Evolutionary conservation across 2,113 vertebrate genomes (phyloP).

Genomic region (Actenoides lindsayi): DNA sequence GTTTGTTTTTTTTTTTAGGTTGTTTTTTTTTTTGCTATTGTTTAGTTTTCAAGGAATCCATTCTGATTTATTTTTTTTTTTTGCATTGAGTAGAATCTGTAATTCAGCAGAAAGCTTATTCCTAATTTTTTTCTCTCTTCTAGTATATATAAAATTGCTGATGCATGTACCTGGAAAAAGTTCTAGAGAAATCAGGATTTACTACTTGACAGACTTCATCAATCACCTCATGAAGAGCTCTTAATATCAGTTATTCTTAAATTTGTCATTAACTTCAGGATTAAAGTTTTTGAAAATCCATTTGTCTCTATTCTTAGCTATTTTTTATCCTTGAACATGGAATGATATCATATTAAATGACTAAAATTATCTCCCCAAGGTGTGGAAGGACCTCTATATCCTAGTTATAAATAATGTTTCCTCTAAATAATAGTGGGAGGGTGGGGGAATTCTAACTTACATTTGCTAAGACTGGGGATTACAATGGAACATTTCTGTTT

Average conservation of each 20-base stretch:
- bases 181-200: neutral
- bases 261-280: slow-evolving; percentile 29
- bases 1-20: no score
- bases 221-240: slow-evolving; percentile 12
- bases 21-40: neutral
- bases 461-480: neutral
- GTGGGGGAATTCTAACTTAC: neutral
- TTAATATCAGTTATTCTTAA: slow-evolving; percentile 45
- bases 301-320: slow-evolving; percentile 35
- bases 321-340: neutral
- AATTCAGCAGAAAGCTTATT: neutral
- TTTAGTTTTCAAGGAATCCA: neutral
- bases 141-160: neutral
- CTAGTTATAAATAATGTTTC: neutral
- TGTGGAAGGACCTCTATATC: neutral
- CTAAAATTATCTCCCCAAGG: neutral
- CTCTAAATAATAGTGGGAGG: neutral
- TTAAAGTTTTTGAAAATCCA: neutral
- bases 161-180: neutral
- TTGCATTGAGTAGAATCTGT: neutral
- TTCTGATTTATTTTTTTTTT: neutral
- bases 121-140: neutral
- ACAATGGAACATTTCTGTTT: neutral
- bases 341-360: neutral
- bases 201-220: slow-evolving; percentile 16